A percentile compares a stretch with the other conserved stretches of the same genome.
Conservation (phyloP, 2,888 invertebrate genomes). For the Lycophotia porphyrea region DNA sequence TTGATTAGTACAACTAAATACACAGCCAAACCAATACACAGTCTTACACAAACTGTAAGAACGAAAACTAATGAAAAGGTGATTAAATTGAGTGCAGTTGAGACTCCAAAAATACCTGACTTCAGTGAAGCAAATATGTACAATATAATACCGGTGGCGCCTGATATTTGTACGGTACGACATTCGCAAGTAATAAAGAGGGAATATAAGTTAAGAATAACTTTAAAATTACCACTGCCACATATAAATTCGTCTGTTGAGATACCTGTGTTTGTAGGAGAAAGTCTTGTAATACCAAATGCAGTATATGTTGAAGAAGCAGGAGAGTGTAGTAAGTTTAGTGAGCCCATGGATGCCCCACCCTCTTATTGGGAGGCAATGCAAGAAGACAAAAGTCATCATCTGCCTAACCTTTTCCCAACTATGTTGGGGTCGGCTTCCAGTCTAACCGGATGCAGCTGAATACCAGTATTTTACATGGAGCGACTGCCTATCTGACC, state of each 20-base stretch:
- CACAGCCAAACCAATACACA: background rate
- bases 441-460: no score
- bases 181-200: conserved; percentile 43
- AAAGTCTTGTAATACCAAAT: conserved; percentile 4
- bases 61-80: conserved; percentile 6
- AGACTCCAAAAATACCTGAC: conserved; percentile 38
- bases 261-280: conserved; percentile 53
- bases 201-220: conserved; percentile 47
- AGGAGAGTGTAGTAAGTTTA: background rate
- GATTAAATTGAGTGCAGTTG: conserved; percentile 19
- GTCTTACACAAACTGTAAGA: background rate
- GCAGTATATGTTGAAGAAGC: conserved; percentile 4
- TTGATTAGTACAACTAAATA: conserved; percentile 31
- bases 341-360: background rate
- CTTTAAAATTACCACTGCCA: conserved; percentile 52
- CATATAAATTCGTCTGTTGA: conserved; percentile 44
- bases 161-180: conserved; percentile 48
- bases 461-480: no score
- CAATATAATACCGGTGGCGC: conserved; percentile 28
- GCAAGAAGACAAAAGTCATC: conserved; percentile 34
- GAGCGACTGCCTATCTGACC: no score
- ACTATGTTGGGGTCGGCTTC: no score
- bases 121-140: conserved; percentile 44
- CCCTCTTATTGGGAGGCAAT: conserved; percentile 42
- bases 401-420: no score